Evolutionary conservation across 1,140 invertebrate species (phyloP).

Genomic region (Rhyzopertha dominica): DNA sequence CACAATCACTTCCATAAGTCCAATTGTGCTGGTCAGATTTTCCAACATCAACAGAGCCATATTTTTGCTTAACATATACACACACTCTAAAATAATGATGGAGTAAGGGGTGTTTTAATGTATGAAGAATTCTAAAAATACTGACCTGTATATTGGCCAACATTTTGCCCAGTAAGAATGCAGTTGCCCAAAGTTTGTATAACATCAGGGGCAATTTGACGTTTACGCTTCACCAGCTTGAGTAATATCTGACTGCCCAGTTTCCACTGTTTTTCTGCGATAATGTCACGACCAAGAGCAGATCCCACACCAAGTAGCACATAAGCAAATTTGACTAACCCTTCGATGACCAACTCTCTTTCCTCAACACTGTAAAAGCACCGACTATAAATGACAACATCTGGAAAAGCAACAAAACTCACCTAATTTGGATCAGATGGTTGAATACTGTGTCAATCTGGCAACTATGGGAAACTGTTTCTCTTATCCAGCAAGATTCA

Average conservation of each 20-base stretch:
- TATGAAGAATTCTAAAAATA: slow-evolving; percentile 1
- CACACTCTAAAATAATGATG: slow-evolving; percentile 47
- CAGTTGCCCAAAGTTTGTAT: slow-evolving; percentile 47
- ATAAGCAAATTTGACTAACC: slow-evolving; percentile 52
- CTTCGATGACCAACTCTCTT: slow-evolving; percentile 50
- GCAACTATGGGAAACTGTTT: slow-evolving; percentile 39
- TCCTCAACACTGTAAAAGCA: slow-evolving; percentile 47
- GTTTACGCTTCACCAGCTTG: slow-evolving; percentile 49
- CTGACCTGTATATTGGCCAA: slow-evolving; percentile 51
- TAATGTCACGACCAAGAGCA: slow-evolving; percentile 32
- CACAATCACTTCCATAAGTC: slow-evolving; percentile 49
- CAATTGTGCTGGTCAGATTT: slow-evolving; percentile 45
- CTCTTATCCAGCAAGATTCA: slow-evolving; percentile 51
- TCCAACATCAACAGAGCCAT: slow-evolving; percentile 48
- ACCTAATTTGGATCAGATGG: slow-evolving; percentile 52
- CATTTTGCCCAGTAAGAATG: slow-evolving; percentile 45
- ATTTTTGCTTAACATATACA: slow-evolving; percentile 48
- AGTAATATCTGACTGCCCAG: slow-evolving; percentile 50
- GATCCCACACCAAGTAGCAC: slow-evolving; percentile 45
- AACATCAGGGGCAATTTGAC: slow-evolving; percentile 45
- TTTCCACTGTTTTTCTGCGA: slow-evolving; percentile 43
- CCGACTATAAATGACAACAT: slow-evolving; percentile 16
- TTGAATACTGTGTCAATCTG: slow-evolving; percentile 46
- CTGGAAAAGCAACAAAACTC: slow-evolving; percentile 22
- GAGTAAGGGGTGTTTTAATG: not conserved